Evolutionary conservation across 2,888 invertebrate genomes (phyloP).

Genomic region (Thalpophila matura): DNA sequence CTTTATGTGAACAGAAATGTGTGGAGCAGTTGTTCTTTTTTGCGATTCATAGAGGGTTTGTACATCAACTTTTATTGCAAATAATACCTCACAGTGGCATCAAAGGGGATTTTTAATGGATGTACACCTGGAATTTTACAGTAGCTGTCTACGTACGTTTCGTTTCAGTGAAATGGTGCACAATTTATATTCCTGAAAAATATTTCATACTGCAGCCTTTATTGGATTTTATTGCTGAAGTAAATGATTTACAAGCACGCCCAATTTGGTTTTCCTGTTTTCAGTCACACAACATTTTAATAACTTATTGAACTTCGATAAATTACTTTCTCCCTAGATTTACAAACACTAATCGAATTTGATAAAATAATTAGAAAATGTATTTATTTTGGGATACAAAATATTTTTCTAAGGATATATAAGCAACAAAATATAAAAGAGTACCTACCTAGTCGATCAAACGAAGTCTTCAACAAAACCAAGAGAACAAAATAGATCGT

Average conservation of each 20-base stretch:
- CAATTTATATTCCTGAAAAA: constrained; percentile 40
- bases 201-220: constrained; percentile 22
- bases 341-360: too few species aligned
- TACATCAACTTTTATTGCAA: constrained; percentile 32
- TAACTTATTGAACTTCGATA: constrained; percentile 9
- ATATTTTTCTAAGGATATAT: background rate
- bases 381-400: too few species aligned
- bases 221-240: constrained; percentile 37
- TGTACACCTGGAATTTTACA: constrained; percentile 48
- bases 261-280: constrained; percentile 23
- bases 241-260: constrained; percentile 27
- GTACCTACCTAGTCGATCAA: background rate
- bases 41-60: too few species aligned
- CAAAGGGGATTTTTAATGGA: constrained; percentile 47
- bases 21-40: too few species aligned
- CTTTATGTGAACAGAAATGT: too few species aligned
- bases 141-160: constrained; percentile 14
- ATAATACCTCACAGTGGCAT: constrained; percentile 25
- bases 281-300: constrained; percentile 11
- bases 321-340: too few species aligned
- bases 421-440: background rate
- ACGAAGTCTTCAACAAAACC: background rate
- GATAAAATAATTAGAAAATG: too few species aligned
- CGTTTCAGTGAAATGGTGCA: constrained; percentile 31
- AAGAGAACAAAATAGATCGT: background rate